These are phyloP conservation scores for Platichthys stellatus DNA, from an alignment of 2,113 vertebrate genomes.

Conservation along the genomic window DNA sequence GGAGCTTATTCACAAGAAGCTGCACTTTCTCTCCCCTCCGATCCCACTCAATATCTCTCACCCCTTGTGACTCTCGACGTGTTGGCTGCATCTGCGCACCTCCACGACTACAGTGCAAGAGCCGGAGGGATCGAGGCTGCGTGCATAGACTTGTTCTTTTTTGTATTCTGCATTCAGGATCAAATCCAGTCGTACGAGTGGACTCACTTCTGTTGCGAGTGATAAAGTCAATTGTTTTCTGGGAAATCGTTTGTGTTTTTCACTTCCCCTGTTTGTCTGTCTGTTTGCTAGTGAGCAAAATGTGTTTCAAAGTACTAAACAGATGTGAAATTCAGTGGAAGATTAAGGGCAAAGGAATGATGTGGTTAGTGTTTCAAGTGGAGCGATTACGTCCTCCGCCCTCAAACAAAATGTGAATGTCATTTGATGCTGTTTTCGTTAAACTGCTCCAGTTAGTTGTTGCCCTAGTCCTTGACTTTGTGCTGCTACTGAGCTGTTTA, in stretches of 20 bases:
- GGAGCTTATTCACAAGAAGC: slow-evolving; percentile 28
- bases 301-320: neutral
- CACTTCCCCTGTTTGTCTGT: neutral
- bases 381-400: neutral
- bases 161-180: slow-evolving; percentile 6
- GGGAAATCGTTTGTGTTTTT: neutral
- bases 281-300: neutral
- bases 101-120: slow-evolving; percentile 37
- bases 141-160: slow-evolving; percentile 22
- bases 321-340: neutral
- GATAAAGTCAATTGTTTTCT: slow-evolving; percentile 1
- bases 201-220: slow-evolving; percentile 3
- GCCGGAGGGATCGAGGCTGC: slow-evolving; percentile 26
- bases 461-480: neutral
- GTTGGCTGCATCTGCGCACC: slow-evolving; percentile 55
- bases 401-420: neutral
- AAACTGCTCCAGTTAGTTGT: neutral
- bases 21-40: slow-evolving; percentile 17
- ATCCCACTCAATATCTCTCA: slow-evolving; percentile 24
- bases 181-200: neutral
- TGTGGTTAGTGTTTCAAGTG: slow-evolving; percentile 3
- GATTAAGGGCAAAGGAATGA: neutral
- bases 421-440: slow-evolving; percentile 1
- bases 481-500: neutral
- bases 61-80: slow-evolving; percentile 22